Evolutionary conservation across 2,113 vertebrate species (phyloP), one percentile per base, ranked within the genome.

Genomic region (Mastomys coucha): DNA sequence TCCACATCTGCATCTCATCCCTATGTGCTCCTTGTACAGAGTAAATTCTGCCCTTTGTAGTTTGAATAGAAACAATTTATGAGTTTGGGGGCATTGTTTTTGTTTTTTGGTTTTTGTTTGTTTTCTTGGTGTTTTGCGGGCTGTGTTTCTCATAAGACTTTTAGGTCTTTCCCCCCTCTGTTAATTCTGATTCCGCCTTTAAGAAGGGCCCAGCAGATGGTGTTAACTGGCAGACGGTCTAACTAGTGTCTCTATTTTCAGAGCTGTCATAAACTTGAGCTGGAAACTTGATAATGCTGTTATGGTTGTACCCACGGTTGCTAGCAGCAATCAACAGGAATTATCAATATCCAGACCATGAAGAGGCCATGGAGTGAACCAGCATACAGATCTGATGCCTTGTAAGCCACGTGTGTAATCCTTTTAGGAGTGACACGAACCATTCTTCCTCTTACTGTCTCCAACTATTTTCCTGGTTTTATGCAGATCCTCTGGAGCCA

Each of bases 211-310:
- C 42, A 5, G 81, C 78, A 77, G 82, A 49, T 91, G 22, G 58
- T 93, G 75, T 69, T 90, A 80, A 94, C 33, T 88, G 84, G 91
- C 91, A 96, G 51, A 56, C 51, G 42, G 95, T 76, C 45, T 67
- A 92, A 69, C 80, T 36, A 67, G 80, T 85, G 86, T 77, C 96
- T 53, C 95, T 97, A 96, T 97, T 97, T 97, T 97, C 91, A 94
- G 93, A 90, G 20, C 16, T 85, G 86, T 73, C 88, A 56, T 88
- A 56, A 90, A 97, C 89, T 81, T 73, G 93, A 93, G 51, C 95
- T 94, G 88, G 96, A 92, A 97, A 96, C 56, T 77, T 82, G 97
- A 96, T 97, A 80, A 63, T 77, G 65, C 65, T 96, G 88, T 95
- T 97, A 92, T 88, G 82, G 73, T 91, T 92, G 75, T 91, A 89